Conservation (phyloP, 2,113 vertebrate genomes). For the Phasianus colchicus region DNA sequence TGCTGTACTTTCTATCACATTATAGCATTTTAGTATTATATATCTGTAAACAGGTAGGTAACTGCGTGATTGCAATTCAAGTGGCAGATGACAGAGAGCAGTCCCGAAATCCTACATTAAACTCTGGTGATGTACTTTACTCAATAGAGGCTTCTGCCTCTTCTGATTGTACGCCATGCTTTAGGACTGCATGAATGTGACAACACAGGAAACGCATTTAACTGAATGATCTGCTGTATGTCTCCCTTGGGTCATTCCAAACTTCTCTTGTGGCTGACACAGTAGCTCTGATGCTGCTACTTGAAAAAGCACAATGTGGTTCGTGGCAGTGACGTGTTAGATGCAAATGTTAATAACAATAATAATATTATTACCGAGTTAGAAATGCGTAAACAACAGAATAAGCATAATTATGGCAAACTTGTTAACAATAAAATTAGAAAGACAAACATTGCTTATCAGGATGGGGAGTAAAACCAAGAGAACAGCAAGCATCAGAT, state of each 20-base stretch:
- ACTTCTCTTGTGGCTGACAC: background rate
- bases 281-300: background rate
- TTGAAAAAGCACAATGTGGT: background rate
- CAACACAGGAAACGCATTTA: background rate
- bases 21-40: no score
- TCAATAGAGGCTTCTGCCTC: background rate
- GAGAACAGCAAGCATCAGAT: constrained; percentile 42
- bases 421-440: constrained; percentile 15
- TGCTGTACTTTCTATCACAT: no score
- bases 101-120: background rate
- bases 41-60: background rate
- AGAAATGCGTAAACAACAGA: background rate
- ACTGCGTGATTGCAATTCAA: no score
- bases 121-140: accelerated
- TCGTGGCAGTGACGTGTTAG: background rate
- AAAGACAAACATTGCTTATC: constrained; percentile 3
- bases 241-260: background rate
- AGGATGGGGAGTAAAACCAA: constrained; percentile 41
- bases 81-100: background rate
- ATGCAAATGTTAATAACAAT: background rate
- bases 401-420: background rate
- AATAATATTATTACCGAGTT: background rate
- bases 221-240: background rate
- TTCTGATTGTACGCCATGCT: background rate
- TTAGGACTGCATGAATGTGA: background rate